Evolutionary conservation across 1,140 invertebrate species (phyloP), one percentile per base, ranked within the genome.

Genomic region (Zaprionus africanus): DNA sequence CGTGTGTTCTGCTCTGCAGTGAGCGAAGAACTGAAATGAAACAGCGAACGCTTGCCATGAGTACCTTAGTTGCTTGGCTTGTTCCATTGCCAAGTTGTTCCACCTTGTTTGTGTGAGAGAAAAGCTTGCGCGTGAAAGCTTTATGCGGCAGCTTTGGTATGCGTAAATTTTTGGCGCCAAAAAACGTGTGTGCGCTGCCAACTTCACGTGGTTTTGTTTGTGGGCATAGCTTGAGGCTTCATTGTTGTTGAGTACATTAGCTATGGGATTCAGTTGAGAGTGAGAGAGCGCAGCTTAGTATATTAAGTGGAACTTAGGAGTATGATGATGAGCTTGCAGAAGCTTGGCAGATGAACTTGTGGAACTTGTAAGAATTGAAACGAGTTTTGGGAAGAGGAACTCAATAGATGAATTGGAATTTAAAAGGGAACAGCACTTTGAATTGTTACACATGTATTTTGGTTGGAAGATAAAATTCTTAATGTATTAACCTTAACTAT

Each of bases 161-260:
- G 76, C 41, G 12, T 19, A n/a, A 11, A 19, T 31, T 19, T 79
- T 83, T 82, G 79, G 81, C 76, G 76, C 81, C 81, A 81, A 83
- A 83, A 82, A 73, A 63, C 28, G 5, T 36, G 5, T 36, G 36
- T 56, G 54, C 46, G 73, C 73, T 54, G 61, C 46, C 73, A 60
- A 71, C 67, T 61, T 43, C 57, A 64, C 54, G 53, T 68, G 22
- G 7, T n/a, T n/a, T n/a, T 41, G 31, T 59, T 69, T 73, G 64
- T 49, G 41, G 5, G 60, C 15, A 69, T 65, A 61, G 76, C 56
- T 63, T 41, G 34, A 22, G 12, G 34, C n/a, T 19, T 43, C 36
- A 31, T 17, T 2, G 0, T 5, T 5, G 0, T 41, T 41, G 41
- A 38, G 72, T 63, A n/a, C 34, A 53, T 63, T 43, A 22, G 43